Conservation (phyloP, 2,888 invertebrate genomes). For the Ametastegia equiseti region DNA sequence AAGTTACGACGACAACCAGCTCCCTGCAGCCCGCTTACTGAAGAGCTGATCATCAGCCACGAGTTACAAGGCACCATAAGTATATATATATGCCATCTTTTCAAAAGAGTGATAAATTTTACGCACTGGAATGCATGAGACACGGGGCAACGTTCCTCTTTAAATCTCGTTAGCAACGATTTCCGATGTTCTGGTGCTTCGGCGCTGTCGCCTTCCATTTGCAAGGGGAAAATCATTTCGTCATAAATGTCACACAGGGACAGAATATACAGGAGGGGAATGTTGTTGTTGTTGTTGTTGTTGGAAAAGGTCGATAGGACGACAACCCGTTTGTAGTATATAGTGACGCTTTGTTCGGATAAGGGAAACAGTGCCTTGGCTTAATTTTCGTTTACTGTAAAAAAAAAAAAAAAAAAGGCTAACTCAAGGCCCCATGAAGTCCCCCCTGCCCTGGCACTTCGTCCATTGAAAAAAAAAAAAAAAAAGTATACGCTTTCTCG, state of each 20-base stretch:
- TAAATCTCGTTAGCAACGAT: slow-evolving; percentile 23
- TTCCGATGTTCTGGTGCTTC: slow-evolving; percentile 7
- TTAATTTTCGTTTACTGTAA: slow-evolving; percentile 2
- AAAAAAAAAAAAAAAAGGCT: no score
- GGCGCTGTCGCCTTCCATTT: slow-evolving; percentile 18
- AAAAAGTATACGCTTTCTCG: slow-evolving; percentile 5
- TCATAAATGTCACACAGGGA: slow-evolving; percentile 19
- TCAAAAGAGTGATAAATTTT: neutral
- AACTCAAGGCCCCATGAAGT: no score
- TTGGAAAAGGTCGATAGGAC: slow-evolving; percentile 14
- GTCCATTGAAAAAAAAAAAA: slow-evolving; percentile 10
- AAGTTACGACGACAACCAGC: slow-evolving; percentile 4
- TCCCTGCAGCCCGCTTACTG: neutral
- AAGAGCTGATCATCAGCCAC: neutral
- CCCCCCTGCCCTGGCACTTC: no score
- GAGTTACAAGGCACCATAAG: neutral
- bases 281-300: neutral
- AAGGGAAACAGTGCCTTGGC: neutral
- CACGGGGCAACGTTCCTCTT: neutral
- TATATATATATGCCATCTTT: neutral
- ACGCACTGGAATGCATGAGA: neutral
- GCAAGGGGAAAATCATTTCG: neutral
- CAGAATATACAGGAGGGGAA: neutral
- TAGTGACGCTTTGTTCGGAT: neutral
- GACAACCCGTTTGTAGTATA: neutral